Evolutionary conservation across 2,113 vertebrate genomes (phyloP).

Genomic region (Sterrhoptilus dennistouni): DNA sequence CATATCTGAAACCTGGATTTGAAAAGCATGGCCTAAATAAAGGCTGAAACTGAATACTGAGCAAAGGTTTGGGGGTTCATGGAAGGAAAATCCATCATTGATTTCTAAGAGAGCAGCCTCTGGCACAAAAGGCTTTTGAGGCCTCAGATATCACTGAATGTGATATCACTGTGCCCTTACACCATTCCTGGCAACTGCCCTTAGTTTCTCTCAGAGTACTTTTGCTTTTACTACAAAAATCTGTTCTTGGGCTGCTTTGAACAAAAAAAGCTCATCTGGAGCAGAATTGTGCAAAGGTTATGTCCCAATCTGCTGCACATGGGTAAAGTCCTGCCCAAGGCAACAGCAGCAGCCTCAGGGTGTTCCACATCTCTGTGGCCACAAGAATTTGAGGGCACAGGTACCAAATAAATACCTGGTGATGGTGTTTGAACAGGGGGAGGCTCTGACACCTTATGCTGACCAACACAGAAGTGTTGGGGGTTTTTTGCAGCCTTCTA

Average conservation of each 20-base stretch:
- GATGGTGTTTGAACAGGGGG: background rate
- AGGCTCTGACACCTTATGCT: background rate
- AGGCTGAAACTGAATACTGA: background rate
- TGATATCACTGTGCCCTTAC: background rate
- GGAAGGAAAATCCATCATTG: background rate
- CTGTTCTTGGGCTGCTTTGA: background rate
- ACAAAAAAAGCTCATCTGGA: background rate
- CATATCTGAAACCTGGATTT: background rate
- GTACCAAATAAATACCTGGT: background rate
- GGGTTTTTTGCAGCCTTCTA: background rate
- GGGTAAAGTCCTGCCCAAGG: background rate
- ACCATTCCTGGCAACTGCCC: background rate
- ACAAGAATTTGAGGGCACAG: background rate
- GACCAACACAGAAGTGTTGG: background rate
- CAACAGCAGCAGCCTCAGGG: rapidly evolving
- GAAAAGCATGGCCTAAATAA: background rate
- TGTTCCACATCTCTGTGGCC: background rate
- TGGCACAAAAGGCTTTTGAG: background rate
- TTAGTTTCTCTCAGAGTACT: background rate
- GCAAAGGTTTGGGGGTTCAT: background rate
- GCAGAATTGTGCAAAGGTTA: rapidly evolving
- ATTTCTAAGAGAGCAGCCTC: background rate
- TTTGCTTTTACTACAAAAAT: background rate
- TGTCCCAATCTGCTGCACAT: rapidly evolving
- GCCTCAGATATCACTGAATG: background rate